A percentile compares a stretch with the other conserved stretches of the same genome.
phyloP scores from a whole-genome alignment of 2,113 vertebrate genomes.

The Benitochromis conjunctus region DNA sequence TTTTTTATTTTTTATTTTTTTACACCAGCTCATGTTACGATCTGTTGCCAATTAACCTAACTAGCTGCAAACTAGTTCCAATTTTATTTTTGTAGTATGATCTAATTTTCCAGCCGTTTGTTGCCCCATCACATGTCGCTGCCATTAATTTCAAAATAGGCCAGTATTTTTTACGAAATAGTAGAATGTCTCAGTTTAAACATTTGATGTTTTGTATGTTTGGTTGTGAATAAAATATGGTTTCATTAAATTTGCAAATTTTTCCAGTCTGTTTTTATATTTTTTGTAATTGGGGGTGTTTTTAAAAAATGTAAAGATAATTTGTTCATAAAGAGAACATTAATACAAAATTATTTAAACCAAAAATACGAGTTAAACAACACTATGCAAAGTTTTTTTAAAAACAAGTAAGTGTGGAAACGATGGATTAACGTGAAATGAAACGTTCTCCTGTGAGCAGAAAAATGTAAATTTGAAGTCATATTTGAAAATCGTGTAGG shows the following conservation, averaged over 20 bases:
- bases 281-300: neutral
- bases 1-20: neutral
- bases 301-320: neutral
- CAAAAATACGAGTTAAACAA: neutral
- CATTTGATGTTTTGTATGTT: neutral
- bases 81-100: neutral
- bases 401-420: neutral
- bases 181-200: neutral
- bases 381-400: neutral
- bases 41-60: neutral
- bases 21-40: neutral
- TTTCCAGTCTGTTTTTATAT: neutral
- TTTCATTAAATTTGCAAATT: neutral
- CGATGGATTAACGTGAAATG: neutral
- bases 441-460: neutral
- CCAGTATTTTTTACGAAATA: neutral
- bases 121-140: neutral
- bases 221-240: neutral
- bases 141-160: neutral
- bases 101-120: neutral
- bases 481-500: neutral
- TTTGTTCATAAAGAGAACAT: neutral
- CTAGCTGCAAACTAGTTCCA: neutral
- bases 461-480: neutral
- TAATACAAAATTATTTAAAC: neutral